phyloP scores from a whole-genome alignment of 2,797 vertebrate genomes.

The Austrolebias charrua region DNA sequence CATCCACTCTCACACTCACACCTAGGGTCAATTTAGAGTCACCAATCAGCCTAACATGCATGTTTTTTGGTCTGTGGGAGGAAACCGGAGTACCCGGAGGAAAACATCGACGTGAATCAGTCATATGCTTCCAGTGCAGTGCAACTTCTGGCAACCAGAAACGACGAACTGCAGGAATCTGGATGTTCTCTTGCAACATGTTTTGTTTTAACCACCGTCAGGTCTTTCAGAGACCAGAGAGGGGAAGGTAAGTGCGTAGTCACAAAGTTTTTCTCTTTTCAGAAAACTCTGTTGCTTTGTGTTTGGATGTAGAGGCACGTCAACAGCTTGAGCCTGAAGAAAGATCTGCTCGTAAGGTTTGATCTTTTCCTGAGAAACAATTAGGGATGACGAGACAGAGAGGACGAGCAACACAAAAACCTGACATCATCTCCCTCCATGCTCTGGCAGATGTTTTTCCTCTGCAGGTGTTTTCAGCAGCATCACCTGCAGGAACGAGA shows the following conservation, averaged over 20 bases:
- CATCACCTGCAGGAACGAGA: no score
- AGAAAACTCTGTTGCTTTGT: conserved; percentile 2
- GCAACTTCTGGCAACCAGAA: conserved; percentile 1
- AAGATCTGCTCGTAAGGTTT: conserved; percentile 16
- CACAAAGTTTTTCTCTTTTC: conserved; percentile 14
- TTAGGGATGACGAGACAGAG: conserved; percentile 9
- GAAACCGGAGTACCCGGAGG: no score
- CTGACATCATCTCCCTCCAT: conserved; percentile 8
- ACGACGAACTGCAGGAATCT: conserved; percentile 5
- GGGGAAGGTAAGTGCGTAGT: conserved; percentile 35
- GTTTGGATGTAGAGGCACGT: conserved; percentile 13
- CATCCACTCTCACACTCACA: no score
- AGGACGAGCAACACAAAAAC: conserved; percentile 4
- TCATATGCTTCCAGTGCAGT: conserved; percentile 30
- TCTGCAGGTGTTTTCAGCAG: neutral
- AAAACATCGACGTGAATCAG: conserved; percentile 31
- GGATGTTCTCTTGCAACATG: neutral
- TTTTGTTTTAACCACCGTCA: conserved; percentile 1
- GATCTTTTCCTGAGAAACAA: conserved; percentile 32
- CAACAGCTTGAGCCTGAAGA: conserved; percentile 27
- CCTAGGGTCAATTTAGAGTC: no score
- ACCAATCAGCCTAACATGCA: no score
- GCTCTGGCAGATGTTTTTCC: neutral
- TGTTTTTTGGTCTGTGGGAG: no score
- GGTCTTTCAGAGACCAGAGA: conserved; percentile 29